These are phyloP conservation scores for Enteromius thamalakanensis DNA, from an alignment of 2,797 vertebrate genomes.

Conservation along the genomic window DNA sequence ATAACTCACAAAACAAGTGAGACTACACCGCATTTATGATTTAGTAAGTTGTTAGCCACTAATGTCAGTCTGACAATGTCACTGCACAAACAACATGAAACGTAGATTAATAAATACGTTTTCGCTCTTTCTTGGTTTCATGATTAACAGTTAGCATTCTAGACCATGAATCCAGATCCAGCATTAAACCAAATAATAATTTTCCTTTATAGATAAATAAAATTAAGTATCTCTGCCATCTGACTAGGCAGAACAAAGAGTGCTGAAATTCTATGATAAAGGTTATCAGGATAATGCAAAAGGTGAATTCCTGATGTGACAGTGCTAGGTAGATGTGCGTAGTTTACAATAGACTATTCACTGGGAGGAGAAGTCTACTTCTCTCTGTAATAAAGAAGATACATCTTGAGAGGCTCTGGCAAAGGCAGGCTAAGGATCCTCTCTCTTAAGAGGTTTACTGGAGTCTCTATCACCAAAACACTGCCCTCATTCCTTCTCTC, in stretches of 20 bases:
- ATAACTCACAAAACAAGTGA: constrained; percentile 22
- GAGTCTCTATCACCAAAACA: constrained; percentile 78
- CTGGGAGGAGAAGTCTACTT: constrained; percentile 70
- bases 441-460: constrained; percentile 82
- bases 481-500: constrained; percentile 57
- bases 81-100: constrained; percentile 6
- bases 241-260: background rate
- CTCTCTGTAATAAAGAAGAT: constrained; percentile 88
- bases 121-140: background rate
- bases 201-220: background rate
- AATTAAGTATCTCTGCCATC: background rate
- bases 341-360: constrained; percentile 24
- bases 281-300: background rate
- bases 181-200: background rate
- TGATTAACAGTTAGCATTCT: background rate
- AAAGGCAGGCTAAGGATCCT: constrained; percentile 84
- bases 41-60: background rate
- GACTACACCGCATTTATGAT: constrained; percentile 7
- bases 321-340: constrained; percentile 27
- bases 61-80: background rate
- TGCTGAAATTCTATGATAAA: background rate
- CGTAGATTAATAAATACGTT: background rate
- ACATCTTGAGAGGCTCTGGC: constrained; percentile 87
- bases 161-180: constrained; percentile 5
- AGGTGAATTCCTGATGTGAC: background rate